Evolutionary conservation across 1,140 invertebrate genomes (phyloP), one percentile per base, ranked within the genome.

Genomic region (Babylonia areolata): DNA sequence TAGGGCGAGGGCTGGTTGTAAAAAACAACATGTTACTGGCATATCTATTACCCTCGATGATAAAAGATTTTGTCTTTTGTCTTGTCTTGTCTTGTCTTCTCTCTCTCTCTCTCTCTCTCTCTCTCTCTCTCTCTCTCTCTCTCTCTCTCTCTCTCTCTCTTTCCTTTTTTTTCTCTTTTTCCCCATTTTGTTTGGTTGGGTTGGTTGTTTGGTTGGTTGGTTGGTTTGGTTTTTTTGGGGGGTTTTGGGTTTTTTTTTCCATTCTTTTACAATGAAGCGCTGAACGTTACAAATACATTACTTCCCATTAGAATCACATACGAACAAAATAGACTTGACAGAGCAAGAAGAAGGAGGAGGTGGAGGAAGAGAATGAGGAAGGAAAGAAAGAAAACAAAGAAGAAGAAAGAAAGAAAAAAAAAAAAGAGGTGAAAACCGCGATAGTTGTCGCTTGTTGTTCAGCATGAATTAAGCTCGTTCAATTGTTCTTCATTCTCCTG

Each of bases 81-180:
- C n/a, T n/a, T n/a, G n/a, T n/a, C n/a, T n/a, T n/a, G n/a, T n/a
- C n/a, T n/a, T n/a, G n/a, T 37, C 77, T 37, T 39, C 77, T 37
- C 77, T 46, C 39, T 37, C 77, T 78, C 37, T 78, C 37, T 73
- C 31, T 73, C 2, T 73, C 31, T 73, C 31, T 73, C 31, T 73
- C 31, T 73, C 31, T 73, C 71, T 73, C 31, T 35, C 31, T 11
- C 31, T 35, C 39, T 79, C 37, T 79, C 77, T 42, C 37, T 79
- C 37, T 79, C 23, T 79, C 77, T 79, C 37, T 79, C 77, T 79
- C 37, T 79, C 77, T 79, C 37, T 79, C 77, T 79, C 77, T 42
- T 0, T 79, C 77, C 33, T 73, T 6, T 73, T 73, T 33, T 73
- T 33, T 15, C 20, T 35, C 35, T 35, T 31, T 73, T 37, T 73